Base-by-base conservation (phyloP, 2,888 invertebrate species). In the Cheilosia impressa region DNA sequence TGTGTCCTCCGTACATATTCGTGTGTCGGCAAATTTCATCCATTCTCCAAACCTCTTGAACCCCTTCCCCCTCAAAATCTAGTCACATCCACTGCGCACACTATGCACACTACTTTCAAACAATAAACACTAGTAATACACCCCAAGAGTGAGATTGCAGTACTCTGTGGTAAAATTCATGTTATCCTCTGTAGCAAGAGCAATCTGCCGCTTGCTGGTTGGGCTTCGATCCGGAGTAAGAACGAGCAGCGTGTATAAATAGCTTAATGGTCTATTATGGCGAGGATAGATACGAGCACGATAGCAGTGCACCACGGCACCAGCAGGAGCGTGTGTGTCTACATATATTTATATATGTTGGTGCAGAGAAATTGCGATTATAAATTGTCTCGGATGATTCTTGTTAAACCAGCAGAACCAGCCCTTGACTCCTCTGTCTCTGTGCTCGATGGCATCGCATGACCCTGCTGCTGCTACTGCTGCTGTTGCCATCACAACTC, bases 351-450 rank as follows among this genome's bases (percentile, higher is more conserved):
- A 57, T 63, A 53, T 63, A 83, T 66, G 60, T 77, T 69, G 77
- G 57, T 63, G 73, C 57, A 78, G 76, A 81, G 85, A 81, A 85
- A 81, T 85, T 77, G 81, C 76, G 85, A 81, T 85, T 85, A 85
- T 85, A 85, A 85, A 85, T 81, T 85, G 85, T 81, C 85, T 85
- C 85, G 85, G 85, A 81, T 85, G 80, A 81, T 85, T 85, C 85
- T 85, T 85, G 85, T 85, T 85, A 80, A 80, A 81, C 85, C 85
- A 85, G 85, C 84, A 80, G 75, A 84, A 84, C 84, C 69, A 80
- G 75, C 84, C 47, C 69, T 75, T 80, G 17, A 69, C 69, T 69
- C 53, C 41, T 47, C 15, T 52, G 7, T 43, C 53, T 41, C 43
- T 43, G 19, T 27, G 27, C 43, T 27, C 9, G 10, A 27, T 60